These are phyloP conservation scores for Phorcus lineatus DNA, from an alignment of 2,888 invertebrate species.

Conservation along the genomic window DNA sequence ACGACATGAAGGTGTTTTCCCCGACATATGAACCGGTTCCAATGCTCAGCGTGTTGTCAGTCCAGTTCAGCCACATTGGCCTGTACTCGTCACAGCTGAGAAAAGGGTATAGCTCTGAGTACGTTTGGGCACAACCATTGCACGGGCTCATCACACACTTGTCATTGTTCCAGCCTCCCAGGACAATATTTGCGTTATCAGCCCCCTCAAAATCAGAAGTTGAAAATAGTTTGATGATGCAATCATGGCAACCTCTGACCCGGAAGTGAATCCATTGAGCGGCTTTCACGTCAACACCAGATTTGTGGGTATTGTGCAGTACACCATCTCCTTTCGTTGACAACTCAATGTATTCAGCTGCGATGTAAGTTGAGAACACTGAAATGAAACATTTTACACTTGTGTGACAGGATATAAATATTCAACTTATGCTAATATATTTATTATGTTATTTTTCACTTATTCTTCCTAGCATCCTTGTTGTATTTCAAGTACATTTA, in stretches of 20 bases:
- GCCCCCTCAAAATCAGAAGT: background rate
- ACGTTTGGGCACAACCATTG: background rate
- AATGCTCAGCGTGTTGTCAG: background rate
- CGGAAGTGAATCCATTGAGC: background rate
- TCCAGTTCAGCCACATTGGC: conserved; percentile 8
- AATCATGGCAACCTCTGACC: background rate
- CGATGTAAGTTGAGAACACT: no score
- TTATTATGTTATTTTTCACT: no score
- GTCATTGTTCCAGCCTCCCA: background rate
- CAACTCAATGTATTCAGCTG: background rate
- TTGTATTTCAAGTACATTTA: no score
- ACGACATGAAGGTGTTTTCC: background rate
- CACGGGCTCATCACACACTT: background rate
- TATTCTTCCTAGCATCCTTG: no score
- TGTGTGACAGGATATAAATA: no score
- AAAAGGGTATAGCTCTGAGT: background rate
- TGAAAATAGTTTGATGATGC: background rate
- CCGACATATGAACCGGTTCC: background rate
- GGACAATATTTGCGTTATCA: background rate
- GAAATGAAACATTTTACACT: no score
- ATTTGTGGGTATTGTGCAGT: background rate
- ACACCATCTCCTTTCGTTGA: background rate
- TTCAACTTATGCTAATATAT: no score
- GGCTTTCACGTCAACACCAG: background rate
- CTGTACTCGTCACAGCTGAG: background rate